Base-by-base conservation (phyloP, 2,888 invertebrate species). In the Eupithecia insigniata region DNA sequence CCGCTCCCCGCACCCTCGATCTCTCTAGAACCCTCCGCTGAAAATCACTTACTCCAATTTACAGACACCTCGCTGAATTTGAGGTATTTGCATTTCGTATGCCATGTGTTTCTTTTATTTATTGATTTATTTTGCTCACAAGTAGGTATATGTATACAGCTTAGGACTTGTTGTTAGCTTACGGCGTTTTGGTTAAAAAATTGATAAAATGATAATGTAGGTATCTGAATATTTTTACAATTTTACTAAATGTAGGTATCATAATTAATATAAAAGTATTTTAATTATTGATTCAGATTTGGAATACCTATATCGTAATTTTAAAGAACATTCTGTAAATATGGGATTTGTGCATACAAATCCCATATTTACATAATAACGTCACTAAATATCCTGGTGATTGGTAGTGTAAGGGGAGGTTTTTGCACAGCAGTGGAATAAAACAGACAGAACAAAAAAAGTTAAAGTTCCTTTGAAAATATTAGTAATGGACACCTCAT, bases 21-120 rank as follows among this genome's bases (percentile, higher is more conserved):
- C 77, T 85, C 84, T 81, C 76, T 80, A 83, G 84, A 87, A 88
- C 88, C 89, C 87, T 84, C 86, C 66, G 67, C 83, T 88, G 82
- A 82, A 90, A 90, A 87, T 91, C 86, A 89, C 83, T 91, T 86
- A 89, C 84, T 84, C 77, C 80, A 85, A 86, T 85, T 83, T 84
- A 82, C 77, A 69, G 69, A 34, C 62, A 68, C 67, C 70, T 68
- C 36, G 76, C 76, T 82, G 74, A 81, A 79, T 81, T 78, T 79
- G 77, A 77, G 71, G 72, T 76, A 78, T 81, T 79, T 78, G 46
- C 70, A 67, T 67, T 67, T 67, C 14, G n/a, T 39, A 39, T 14
- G 34, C 32, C n/a, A 12, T n/a, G n/a, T n/a, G n/a, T n/a, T n/a
- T n/a, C n/a, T n/a, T n/a, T n/a, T n/a, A n/a, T n/a, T n/a, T n/a